Conservation (phyloP, 1,140 invertebrate species). For the Paraescarpia echinospica region DNA sequence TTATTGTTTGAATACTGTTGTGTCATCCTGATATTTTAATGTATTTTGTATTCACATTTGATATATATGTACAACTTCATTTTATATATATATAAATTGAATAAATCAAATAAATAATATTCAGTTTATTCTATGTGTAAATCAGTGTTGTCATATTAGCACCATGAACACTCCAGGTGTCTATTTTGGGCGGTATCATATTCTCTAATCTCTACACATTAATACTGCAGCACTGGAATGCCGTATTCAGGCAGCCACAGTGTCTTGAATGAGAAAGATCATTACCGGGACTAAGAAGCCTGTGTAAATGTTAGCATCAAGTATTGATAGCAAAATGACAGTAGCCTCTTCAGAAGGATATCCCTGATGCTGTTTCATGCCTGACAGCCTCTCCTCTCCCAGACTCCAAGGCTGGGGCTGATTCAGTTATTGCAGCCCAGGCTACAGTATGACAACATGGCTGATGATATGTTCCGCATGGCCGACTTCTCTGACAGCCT, state of each 20-base stretch:
- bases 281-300: not conserved
- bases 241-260: not conserved
- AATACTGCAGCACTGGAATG: not conserved
- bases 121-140: not conserved
- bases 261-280: not conserved
- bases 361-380: not conserved
- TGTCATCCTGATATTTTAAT: too few relatives aligned
- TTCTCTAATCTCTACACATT: not conserved
- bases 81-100: too few relatives aligned
- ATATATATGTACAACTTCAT: too few relatives aligned
- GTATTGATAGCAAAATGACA: not conserved
- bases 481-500: not conserved
- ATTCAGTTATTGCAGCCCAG: not conserved
- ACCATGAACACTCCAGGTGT: not conserved
- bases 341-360: not conserved
- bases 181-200: not conserved
- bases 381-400: not conserved
- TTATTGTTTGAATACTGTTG: too few relatives aligned
- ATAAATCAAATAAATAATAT: too few relatives aligned
- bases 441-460: not conserved
- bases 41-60: too few relatives aligned
- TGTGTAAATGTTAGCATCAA: not conserved
- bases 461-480: not conserved
- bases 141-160: not conserved
- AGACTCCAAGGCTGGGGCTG: not conserved